Evolutionary conservation across 1,140 invertebrate genomes (phyloP), one percentile per base, ranked within the genome.

Genomic region (Lerema accius): DNA sequence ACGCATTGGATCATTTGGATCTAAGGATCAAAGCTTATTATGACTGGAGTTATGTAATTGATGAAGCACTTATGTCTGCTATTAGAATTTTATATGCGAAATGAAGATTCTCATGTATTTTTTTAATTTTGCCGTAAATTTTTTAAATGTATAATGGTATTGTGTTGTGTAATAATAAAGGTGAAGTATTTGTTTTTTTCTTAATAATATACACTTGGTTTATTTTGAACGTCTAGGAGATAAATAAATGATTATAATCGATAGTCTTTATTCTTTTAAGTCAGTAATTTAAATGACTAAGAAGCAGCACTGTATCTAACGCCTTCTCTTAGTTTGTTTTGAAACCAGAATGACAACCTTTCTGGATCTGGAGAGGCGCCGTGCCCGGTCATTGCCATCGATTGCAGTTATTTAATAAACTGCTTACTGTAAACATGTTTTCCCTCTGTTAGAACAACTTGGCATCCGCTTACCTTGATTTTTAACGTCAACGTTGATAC

Each of bases 361-460:
- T 61, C 71, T 67, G 60, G 63, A 40, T 67, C 61, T 60, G 68
- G 60, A 60, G 62, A 72, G 71, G 78, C 76, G 77, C 76, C 77
- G 70, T 68, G 73, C 63, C 73, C 81, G 86, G 86, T 88, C 86
- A 82, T 88, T 88, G 85, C 68, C 86, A 68, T 73, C 76, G 65
- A 71, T 84, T 89, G 85, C 86, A 88, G 86, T 89, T 88, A 89
- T 88, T 85, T 86, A 78, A 82, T 79, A 75, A 81, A 81, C 63
- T 83, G 71, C 80, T 82, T 82, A 74, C 72, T 65, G 78, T 80
- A 84, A 86, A 86, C 78, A 76, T 62, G 73, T 80, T 86, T 82
- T 77, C 76, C 65, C 63, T 64, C 37, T 42, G 42, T 46, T 46
- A 59, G 26, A 59, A 35, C 55, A 59, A 48, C 43, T 59, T 28